phyloP scores from a whole-genome alignment of 2,113 vertebrate species.

The Xiphophorus couchianus region DNA sequence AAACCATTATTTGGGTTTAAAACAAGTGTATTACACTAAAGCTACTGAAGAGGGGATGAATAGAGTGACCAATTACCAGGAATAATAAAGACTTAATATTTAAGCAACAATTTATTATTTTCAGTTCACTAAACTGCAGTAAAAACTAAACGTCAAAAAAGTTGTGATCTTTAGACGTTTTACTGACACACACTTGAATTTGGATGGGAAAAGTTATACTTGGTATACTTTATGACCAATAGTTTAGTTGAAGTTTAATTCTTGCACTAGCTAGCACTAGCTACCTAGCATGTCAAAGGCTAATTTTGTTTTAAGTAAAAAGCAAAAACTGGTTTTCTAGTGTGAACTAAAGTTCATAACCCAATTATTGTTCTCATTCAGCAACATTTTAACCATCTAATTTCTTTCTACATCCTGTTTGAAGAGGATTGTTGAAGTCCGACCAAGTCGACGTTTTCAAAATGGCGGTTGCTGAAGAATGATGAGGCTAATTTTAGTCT shows the following conservation, averaged over 20 bases:
- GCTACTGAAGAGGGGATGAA: background rate
- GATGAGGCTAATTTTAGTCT: background rate
- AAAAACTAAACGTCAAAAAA: background rate
- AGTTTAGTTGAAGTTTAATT: background rate
- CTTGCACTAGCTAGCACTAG: background rate
- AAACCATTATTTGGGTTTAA: background rate
- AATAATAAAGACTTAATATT: background rate
- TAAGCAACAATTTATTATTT: background rate
- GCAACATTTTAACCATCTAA: background rate
- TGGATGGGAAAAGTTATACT: too few relatives aligned
- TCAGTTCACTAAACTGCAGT: background rate
- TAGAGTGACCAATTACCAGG: background rate
- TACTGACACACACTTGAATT: too few relatives aligned
- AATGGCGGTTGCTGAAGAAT: background rate
- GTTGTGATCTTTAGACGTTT: too few relatives aligned
- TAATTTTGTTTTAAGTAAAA: background rate
- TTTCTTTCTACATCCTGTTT: background rate
- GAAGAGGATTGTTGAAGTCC: background rate
- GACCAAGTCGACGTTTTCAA: background rate
- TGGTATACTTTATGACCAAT: background rate
- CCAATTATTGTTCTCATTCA: background rate
- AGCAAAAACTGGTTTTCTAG: background rate
- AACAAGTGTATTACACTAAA: background rate
- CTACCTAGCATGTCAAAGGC: background rate
- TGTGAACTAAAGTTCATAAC: background rate